Percentiles rank a stretch among this genome's conserved stretches.
phyloP scores from a whole-genome alignment of 2,888 invertebrate species.

The Smittia sp. region DNA sequence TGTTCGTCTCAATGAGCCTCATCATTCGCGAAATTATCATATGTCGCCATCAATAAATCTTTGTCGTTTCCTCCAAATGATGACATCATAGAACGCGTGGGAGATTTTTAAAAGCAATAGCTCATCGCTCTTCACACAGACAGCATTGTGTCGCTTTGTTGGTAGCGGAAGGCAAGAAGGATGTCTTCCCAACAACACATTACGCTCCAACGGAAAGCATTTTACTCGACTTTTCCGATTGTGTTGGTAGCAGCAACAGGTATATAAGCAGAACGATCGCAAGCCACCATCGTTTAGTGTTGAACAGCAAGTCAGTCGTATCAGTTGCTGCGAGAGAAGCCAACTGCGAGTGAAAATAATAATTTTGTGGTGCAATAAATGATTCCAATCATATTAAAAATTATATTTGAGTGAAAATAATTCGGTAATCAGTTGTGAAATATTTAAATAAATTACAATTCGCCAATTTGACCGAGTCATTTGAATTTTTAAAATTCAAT shows the following conservation, averaged over 20 bases:
- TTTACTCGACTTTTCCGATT: neutral
- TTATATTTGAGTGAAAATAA: neutral
- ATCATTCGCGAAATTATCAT: neutral
- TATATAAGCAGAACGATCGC: slow-evolving; percentile 32
- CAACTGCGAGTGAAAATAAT: neutral
- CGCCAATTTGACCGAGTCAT: too few relatives aligned
- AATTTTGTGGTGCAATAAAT: neutral
- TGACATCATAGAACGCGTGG: neutral
- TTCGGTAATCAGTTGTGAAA: neutral
- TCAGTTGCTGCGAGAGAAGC: neutral
- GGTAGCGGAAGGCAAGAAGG: neutral
- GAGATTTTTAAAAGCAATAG: neutral
- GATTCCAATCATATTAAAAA: neutral
- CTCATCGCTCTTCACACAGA: neutral
- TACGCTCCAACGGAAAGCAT: neutral
- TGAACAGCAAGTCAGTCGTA: neutral
- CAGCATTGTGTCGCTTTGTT: neutral
- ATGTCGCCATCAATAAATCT: neutral
- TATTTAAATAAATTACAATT: neutral
- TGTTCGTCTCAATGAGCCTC: neutral
- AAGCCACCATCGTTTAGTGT: slow-evolving; percentile 24
- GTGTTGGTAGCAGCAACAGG: slow-evolving; percentile 31
- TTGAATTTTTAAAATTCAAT: too few relatives aligned
- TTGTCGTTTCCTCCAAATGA: neutral
- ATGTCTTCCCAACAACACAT: neutral